Evolutionary conservation across 2,888 invertebrate species (phyloP).

Genomic region (Epinotia demarniana): DNA sequence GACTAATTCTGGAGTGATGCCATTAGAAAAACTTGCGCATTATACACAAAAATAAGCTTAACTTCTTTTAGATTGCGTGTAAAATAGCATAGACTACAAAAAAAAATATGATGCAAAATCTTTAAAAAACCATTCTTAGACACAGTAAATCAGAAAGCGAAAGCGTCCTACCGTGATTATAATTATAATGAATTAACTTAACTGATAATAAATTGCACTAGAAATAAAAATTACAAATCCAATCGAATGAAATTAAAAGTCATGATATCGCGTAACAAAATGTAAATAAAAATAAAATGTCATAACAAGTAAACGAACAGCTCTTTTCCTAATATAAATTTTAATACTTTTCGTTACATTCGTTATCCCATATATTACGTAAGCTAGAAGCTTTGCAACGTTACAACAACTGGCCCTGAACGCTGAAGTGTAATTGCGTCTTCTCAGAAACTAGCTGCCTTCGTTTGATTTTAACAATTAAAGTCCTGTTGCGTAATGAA

Average conservation of each 20-base stretch:
- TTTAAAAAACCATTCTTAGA: neutral
- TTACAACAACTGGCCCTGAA: neutral
- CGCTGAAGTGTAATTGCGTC: neutral
- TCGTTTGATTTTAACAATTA: no score
- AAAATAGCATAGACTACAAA: neutral
- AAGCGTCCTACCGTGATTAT: no score
- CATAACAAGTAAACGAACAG: conserved; percentile 33
- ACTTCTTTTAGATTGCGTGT: neutral
- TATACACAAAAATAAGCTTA: neutral
- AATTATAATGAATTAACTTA: no score
- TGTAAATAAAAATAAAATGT: conserved; percentile 20
- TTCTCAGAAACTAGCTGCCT: no score
- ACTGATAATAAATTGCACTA: no score
- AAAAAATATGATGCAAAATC: neutral
- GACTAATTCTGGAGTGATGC: neutral
- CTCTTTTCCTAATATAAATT: conserved; percentile 35
- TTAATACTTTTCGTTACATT: conserved; percentile 44
- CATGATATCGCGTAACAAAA: neutral
- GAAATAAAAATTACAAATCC: no score
- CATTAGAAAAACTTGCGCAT: neutral
- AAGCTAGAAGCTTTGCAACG: conserved; percentile 22
- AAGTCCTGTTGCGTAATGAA: no score
- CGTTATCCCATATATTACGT: conserved; percentile 28
- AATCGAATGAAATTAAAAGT: neutral
- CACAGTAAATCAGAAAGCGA: no score